Base-by-base conservation (phyloP, 2,888 invertebrate genomes). In the Calliopum simillimum region DNA sequence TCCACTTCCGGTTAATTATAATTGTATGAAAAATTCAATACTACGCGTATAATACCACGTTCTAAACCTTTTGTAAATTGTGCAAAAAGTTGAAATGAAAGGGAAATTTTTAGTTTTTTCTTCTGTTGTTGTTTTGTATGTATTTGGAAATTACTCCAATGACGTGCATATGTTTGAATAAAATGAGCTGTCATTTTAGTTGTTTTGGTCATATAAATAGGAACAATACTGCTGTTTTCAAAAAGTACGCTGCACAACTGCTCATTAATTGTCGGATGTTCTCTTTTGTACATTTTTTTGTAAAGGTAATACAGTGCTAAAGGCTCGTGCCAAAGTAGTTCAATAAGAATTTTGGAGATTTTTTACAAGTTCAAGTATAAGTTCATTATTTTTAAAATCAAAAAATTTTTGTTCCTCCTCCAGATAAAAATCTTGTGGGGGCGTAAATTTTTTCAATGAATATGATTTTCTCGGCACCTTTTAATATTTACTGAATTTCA, bases 1-100 rank as follows among this genome's bases (percentile, higher is more conserved):
- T 81, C 80, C 76, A 85, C 80, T 86, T 86, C 86, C 86, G 82
- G 83, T 85, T 85, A 83, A 84, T 85, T 86, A 84, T 84, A 77
- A 77, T 79, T 68, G 62, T 41, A 55, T 44, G 49, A 23, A 21
- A 44, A 14, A n/a, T 55, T 25, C 25, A 8, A 49, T 61, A 44
- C 33, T 51, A 6, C 2, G 11, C 56, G 53, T 65, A 53, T 14
- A 63, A 6, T 25, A 19, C 43, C 2, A 43, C 16, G 33, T 25
- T 12, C 12, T 73, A 69, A 63, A 59, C 74, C 75, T 74, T 74
- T 74, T 75, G 74, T 75, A 72, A 76, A 76, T 74, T 78, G 79
- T 75, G 77, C 77, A 77, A 73, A 80, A 76, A 70, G 71, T 70
- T 72, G 71, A 76, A 81, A 80, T 78, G 82, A 82, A 82, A 82